Percentiles rank a stretch among this genome's conserved stretches.
Conservation (phyloP, 2,797 vertebrate species). For the Acanthornis magna region DNA sequence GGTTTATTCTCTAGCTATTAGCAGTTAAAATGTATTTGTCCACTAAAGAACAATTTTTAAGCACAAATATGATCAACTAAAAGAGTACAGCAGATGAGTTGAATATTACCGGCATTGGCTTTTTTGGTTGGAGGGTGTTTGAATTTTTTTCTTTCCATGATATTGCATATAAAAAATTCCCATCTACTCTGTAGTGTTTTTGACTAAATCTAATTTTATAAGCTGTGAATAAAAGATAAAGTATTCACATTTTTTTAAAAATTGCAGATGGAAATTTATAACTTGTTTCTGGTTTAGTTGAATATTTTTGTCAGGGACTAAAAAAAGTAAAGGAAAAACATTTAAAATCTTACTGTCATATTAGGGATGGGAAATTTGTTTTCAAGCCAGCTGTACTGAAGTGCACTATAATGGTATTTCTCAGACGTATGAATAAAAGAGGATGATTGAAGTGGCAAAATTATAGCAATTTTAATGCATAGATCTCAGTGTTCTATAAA, state of each 20-base stretch:
- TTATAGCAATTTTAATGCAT: background rate
- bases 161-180: background rate
- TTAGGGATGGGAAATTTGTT: background rate
- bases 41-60: background rate
- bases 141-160: background rate
- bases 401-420: background rate
- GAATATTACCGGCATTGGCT: background rate
- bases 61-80: background rate
- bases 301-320: background rate
- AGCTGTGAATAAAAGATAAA: background rate
- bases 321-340: background rate
- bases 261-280: background rate
- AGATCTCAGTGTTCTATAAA: background rate
- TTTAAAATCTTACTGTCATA: background rate
- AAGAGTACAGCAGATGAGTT: background rate
- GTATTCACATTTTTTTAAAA: background rate
- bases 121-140: fast-evolving
- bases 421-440: background rate
- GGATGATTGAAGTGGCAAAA: background rate
- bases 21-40: background rate
- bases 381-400: background rate
- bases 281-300: background rate
- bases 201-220: background rate
- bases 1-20: background rate
- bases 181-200: background rate